Conservation (phyloP, 2,113 vertebrate species). For the Typhlomys cinereus region DNA sequence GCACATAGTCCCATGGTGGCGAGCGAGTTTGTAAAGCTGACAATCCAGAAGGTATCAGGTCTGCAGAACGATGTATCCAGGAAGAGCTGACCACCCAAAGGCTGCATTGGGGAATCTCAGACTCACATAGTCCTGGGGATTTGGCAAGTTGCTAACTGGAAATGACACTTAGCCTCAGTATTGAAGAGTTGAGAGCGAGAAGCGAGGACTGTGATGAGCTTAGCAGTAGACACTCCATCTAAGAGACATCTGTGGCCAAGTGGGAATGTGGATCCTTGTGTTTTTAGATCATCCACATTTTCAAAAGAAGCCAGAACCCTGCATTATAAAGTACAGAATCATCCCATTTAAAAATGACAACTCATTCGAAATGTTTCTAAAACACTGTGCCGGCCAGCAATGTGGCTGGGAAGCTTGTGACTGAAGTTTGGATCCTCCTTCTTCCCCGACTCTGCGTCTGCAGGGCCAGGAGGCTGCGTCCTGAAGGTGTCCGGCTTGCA, state of each 20-base stretch:
- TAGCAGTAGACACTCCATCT: fast-evolving
- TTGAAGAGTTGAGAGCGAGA: not conserved
- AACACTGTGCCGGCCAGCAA: not conserved
- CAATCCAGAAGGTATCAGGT: not conserved
- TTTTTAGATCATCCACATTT: not conserved
- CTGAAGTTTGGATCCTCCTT: not conserved
- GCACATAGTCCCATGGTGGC: fast-evolving
- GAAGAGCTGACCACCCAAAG: not conserved
- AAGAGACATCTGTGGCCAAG: not conserved
- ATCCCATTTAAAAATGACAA: not conserved
- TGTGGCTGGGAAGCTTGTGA: not conserved
- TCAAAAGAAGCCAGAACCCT: not conserved
- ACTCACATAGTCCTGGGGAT: too few relatives aligned
- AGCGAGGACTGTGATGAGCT: not conserved
- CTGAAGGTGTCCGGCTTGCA: not conserved
- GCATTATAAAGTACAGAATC: not conserved
- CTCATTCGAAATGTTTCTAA: not conserved
- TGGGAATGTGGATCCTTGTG: not conserved
- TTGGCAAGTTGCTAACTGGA: not conserved
- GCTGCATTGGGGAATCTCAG: not conserved
- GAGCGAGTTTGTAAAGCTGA: not conserved
- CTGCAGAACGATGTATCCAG: not conserved
- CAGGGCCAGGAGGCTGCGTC: not conserved
- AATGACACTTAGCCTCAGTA: not conserved
- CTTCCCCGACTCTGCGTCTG: not conserved